Base-by-base conservation (phyloP, 2,888 invertebrate species). In the Leptinotarsa juncta region DNA sequence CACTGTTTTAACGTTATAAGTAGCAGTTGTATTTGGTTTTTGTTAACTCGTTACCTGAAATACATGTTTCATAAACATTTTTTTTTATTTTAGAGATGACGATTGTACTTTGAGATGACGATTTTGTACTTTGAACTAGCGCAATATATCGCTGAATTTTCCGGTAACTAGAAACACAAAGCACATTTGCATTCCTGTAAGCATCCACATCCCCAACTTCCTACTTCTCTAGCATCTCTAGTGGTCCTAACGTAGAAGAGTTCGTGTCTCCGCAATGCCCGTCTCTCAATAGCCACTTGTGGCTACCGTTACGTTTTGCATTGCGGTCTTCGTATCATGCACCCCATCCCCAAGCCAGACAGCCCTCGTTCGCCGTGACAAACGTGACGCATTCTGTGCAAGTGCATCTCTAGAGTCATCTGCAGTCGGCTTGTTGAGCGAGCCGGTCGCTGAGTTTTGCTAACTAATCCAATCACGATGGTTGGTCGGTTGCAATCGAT, bases 221-320 rank as follows among this genome's bases (percentile, higher is more conserved):
- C 73, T 74, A 77, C 72, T 77, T 77, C 71, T 70, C 70, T 73
- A 57, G 42, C 65, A 55, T 66, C 71, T 70, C 74, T 62, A 76
- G 62, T 62, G 62, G 16, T 62, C 42, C 62, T 42, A 60, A 26
- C 70, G 48, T 70, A 66, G 75, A 75, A 77, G 77, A 75, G 75
- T 73, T 73, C 77, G 77, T 77, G 77, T 77, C 77, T 75, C 73
- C 70, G 77, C 77, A 75, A 75, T 83, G 82, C 84, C 84, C 85
- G 86, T 85, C 84, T 85, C 84, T 87, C 86, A 86, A 87, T 85
- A 81, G 84, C 87, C 85, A 86, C 87, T 87, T 87, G 87, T 86
- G 85, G 87, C 85, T 85, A 82, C 72, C 71, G 74, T 72, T 78
- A 73, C 83, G 82, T 77, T 77, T 77, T 74, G 72, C 78, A 75